Conservation (phyloP, 2,113 vertebrate genomes). For the Thamnophis sirtalis region DNA sequence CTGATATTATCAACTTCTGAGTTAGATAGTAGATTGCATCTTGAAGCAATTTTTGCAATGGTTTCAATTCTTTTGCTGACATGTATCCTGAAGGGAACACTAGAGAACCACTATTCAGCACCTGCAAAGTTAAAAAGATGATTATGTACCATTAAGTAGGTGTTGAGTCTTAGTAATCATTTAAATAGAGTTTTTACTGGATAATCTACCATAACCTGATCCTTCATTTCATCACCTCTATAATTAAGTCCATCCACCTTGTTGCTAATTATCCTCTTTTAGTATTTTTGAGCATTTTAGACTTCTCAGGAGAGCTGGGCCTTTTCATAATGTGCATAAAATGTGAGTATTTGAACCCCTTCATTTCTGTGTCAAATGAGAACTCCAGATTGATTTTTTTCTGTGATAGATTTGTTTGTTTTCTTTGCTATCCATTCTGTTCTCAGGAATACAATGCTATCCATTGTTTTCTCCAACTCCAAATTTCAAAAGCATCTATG, state of each 20-base stretch:
- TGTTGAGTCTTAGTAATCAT: neutral
- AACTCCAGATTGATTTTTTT: neutral
- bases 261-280: neutral
- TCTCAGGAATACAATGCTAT: neutral
- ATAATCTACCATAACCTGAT: neutral
- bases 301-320: neutral
- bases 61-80: neutral
- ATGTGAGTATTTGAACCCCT: neutral
- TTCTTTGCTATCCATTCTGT: neutral
- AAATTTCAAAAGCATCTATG: neutral
- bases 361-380: neutral
- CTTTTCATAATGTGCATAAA: neutral
- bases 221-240: neutral
- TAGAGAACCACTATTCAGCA: neutral
- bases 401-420: neutral
- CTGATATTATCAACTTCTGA: neutral
- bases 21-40: neutral
- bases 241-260: neutral
- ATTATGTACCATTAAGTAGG: neutral
- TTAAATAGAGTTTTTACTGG: neutral
- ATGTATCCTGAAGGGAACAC: neutral
- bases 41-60: neutral
- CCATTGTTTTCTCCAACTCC: neutral
- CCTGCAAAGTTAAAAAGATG: neutral
- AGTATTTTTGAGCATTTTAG: neutral